A percentile compares a stretch with the other conserved stretches of the same genome.
phyloP scores from a whole-genome alignment of 2,888 invertebrate genomes.

The Pelosia muscerda region DNA sequence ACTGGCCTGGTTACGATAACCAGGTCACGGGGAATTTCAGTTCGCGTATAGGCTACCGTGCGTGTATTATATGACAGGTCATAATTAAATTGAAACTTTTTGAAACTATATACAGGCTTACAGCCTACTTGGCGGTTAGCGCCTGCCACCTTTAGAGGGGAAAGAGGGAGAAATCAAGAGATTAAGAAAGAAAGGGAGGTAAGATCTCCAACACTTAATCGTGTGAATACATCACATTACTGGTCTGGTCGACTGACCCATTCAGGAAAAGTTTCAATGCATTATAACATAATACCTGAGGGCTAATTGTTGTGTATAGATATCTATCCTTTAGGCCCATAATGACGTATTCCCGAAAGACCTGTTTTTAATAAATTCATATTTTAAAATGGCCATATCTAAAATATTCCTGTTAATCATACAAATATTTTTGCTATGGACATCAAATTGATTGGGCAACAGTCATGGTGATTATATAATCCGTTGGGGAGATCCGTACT shows the following conservation, averaged over 20 bases:
- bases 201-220: background rate
- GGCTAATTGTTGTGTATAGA: too few species aligned
- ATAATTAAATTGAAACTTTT: conserved; percentile 57
- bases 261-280: background rate
- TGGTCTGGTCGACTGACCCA: background rate
- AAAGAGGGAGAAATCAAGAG: background rate
- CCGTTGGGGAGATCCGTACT: background rate
- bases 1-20: conserved; percentile 64
- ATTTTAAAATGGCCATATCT: background rate
- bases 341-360: too few species aligned
- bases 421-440: background rate
- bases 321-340: too few species aligned
- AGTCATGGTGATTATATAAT: background rate
- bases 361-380: too few species aligned
- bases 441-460: too few species aligned
- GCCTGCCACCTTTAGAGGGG: background rate
- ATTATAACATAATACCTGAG: too few species aligned
- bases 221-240: background rate
- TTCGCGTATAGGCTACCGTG: conserved; percentile 48
- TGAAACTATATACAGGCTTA: background rate
- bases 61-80: conserved; percentile 63
- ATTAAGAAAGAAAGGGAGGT: background rate
- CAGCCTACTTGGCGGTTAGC: background rate
- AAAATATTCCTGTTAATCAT: background rate
- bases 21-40: conserved; percentile 67